Percentiles rank a stretch among this genome's conserved stretches.
phyloP scores from a whole-genome alignment of 2,888 invertebrate species.

The Pseudanteris insignis region DNA sequence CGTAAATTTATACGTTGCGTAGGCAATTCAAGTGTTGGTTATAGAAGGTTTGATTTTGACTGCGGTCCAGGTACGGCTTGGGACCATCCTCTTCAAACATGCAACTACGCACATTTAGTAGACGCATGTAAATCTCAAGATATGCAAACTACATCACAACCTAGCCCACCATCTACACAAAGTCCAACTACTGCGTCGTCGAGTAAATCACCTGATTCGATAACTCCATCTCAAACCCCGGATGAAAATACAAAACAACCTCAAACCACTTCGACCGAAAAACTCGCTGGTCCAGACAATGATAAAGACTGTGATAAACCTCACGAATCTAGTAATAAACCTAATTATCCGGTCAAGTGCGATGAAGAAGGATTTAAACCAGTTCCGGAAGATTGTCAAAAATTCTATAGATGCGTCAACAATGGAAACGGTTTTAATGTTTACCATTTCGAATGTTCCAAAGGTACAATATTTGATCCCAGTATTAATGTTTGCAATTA shows the following conservation, averaged over 20 bases:
- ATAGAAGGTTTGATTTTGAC: slow-evolving; percentile 74
- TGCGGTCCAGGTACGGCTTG: slow-evolving; percentile 83
- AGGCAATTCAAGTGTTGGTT: slow-evolving; percentile 70
- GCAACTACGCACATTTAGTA: slow-evolving; percentile 71
- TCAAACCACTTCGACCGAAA: slow-evolving; percentile 4
- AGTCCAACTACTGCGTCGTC: background rate
- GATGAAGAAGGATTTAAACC: slow-evolving; percentile 73
- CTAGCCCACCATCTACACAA: background rate
- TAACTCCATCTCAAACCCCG: background rate
- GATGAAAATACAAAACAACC: slow-evolving; percentile 9
- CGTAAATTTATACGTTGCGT: slow-evolving; percentile 83
- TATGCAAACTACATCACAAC: slow-evolving; percentile 4
- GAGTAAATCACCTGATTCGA: background rate
- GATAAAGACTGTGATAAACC: slow-evolving; percentile 20
- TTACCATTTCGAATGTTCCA: slow-evolving; percentile 75
- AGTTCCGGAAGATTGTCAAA: slow-evolving; percentile 71
- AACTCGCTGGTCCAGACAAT: slow-evolving; percentile 10
- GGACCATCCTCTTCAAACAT: slow-evolving; percentile 75
- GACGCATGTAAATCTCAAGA: slow-evolving; percentile 20
- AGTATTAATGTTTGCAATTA: slow-evolving; percentile 75
- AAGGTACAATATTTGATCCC: slow-evolving; percentile 79
- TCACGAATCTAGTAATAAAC: slow-evolving; percentile 43
- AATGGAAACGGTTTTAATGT: slow-evolving; percentile 73
- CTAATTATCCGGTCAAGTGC: slow-evolving; percentile 63
- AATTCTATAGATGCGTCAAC: slow-evolving; percentile 76